A percentile compares a stretch with the other conserved stretches of the same genome.
Evolutionary conservation across 2,888 invertebrate genomes (phyloP).

Genomic region (Plebejus anna): DNA sequence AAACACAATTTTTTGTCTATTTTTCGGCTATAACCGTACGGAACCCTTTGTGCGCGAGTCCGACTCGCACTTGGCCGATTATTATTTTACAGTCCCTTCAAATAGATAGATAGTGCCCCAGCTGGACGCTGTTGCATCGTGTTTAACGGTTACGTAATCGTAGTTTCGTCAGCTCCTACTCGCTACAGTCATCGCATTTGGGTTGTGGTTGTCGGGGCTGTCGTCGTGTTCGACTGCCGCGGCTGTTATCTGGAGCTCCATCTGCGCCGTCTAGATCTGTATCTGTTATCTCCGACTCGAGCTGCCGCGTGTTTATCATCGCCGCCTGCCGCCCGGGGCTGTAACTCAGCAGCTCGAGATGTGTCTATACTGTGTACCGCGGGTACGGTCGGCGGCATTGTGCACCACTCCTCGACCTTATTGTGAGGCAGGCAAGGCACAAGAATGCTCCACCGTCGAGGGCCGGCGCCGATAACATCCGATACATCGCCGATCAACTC

Average conservation of each 20-base stretch:
- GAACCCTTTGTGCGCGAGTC: no score
- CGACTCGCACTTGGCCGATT: no score
- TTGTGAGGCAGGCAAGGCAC: background rate
- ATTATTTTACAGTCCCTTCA: background rate
- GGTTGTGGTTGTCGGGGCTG: background rate
- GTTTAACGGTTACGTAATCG: background rate
- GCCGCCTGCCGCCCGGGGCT: background rate
- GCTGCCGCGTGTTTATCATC: background rate
- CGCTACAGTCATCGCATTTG: background rate
- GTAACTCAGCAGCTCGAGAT: slow-evolving; percentile 3
- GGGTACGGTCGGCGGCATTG: background rate
- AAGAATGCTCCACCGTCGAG: background rate
- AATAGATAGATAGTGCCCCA: background rate
- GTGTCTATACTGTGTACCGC: background rate
- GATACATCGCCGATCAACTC: background rate
- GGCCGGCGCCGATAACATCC: background rate
- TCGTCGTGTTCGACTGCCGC: background rate
- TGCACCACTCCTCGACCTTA: background rate
- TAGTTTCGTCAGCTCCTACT: background rate
- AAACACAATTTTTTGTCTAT: no score
- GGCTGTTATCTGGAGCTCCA: background rate
- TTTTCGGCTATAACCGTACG: no score
- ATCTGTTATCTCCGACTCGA: background rate
- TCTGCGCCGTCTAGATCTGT: slow-evolving; percentile 9
- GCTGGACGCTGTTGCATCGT: background rate